Base-by-base conservation (phyloP, 2,797 vertebrate genomes). In the Neosalanx taihuensis region DNA sequence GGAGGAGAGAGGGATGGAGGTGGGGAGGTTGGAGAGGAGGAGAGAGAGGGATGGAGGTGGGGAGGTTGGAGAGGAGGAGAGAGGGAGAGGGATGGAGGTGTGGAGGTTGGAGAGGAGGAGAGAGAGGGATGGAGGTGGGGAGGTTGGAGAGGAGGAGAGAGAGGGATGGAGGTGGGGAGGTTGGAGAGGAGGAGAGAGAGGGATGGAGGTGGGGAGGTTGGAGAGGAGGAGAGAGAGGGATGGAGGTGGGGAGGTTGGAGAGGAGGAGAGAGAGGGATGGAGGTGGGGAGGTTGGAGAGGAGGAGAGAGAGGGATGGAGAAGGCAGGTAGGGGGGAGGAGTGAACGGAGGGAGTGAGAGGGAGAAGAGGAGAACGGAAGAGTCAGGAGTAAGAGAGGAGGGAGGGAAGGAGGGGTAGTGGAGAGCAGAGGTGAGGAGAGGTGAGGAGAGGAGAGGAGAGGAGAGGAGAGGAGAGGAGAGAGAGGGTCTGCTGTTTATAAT, bases 401-500 rank as follows among this genome's bases (percentile, higher is more conserved):
- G 26, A 53, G 26, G 23, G 6, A 13, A 12, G 6, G 9, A 1
- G 51, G 46, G 29, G 10, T 18, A 15, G 12, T 17, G 56, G 68
- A 29, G 33, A 17, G 17, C n/a, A 5, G 0, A 9, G 35, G 35
- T 13, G n/a, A 57, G 5, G 31, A 6, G 49, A 26, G 15, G 6
- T 3, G 15, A 17, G 12, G 26, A 6, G 29, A 67, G 65, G 26
- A 37, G 23, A 46, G 64, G 23, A 49, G 15, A 31, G 17, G 29
- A 29, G 29, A n/a, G 6, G 6, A 4, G 63, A 10, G 35, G n/a
- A 20, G 30, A 2, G 81, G 88, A 83, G 89, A 85, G 91, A 71
- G 69, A 72, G 90, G 88, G 90, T 87, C 76, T 74, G 84, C 73
- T 87, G 83, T 83, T 92, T 92, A 89, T 94, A 91, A 90, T 92